Conservation (phyloP, 1,140 invertebrate species). For the Drosophila sp. region DNA sequence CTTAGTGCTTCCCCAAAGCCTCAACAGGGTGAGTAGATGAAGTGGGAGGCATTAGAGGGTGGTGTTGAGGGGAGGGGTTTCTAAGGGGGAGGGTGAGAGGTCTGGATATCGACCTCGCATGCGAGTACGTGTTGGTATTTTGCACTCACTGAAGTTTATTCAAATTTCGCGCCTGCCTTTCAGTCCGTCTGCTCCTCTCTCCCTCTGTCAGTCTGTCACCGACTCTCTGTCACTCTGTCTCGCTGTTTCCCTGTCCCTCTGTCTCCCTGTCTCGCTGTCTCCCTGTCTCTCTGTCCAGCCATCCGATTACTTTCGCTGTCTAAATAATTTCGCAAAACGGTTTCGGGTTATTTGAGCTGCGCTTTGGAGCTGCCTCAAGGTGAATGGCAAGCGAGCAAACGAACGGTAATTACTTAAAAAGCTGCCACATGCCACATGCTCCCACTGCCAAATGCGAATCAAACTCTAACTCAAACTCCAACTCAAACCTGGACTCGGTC, state of each 20-base stretch:
- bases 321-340: conserved; percentile 70
- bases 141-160: conserved; percentile 45
- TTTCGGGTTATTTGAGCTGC: conserved; percentile 71
- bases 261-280: background rate
- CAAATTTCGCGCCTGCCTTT: conserved; percentile 28
- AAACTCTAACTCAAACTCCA: conserved; percentile 11
- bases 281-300: conserved; percentile 22
- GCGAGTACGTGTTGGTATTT: conserved; percentile 55
- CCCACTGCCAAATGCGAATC: background rate
- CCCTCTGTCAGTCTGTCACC: background rate
- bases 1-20: conserved; percentile 61
- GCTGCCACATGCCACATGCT: conserved; percentile 42
- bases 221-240: conserved; percentile 1
- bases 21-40: background rate
- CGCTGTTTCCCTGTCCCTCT: background rate
- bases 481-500: conserved; percentile 3
- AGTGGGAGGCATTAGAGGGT: background rate
- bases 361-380: conserved; percentile 64
- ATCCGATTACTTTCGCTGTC: conserved; percentile 77
- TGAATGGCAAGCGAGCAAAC: conserved; percentile 62
- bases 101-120: conserved; percentile 11
- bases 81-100: background rate
- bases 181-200: background rate
- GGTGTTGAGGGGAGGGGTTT: background rate
- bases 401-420: conserved; percentile 79